Base-by-base conservation (phyloP, 2,888 invertebrate genomes). In the Cotesia congregata region DNA sequence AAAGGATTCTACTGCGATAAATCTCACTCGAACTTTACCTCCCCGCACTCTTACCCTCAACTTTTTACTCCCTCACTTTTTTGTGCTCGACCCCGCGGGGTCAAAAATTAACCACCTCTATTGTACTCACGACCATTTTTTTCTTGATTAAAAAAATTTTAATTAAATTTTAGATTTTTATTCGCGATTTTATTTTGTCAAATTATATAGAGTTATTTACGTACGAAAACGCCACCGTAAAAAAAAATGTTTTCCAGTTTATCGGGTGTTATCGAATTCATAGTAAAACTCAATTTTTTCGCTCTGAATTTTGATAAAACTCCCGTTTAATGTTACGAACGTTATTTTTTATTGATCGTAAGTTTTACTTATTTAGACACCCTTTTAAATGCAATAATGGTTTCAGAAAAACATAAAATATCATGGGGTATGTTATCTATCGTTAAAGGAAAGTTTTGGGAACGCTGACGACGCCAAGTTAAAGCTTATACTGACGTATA, bases 1-100 rank as follows among this genome's bases (percentile, higher is more conserved):
- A 84, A 85, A 83, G 82, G 81, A 74, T 78, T 50, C 71, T 76
- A 76, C 72, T 72, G 78, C 83, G 81, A 86, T 87, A 86, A 86
- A 87, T 87, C 86, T 86, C 71, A 41, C 40, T 17, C 41, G 50
- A 68, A 15, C 68, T 20, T 68, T 40, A 15, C n/a, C 5, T 50
- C 39, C 20, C 59, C 68, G 17, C 68, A 50, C 71, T 59, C 71
- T 38, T 7, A 60, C 71, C n/a, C 12, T 12, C 30, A 38, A 7
- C n/a, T n/a, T 41, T 12, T 59, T 59, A 12, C 15, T 20, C 12
- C 6, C 50, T 40, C 60, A 65, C 67, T 50, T 65, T n/a, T 15
- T 40, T 50, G 15, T 50, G n/a, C 71, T 72, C 38, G 39, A 12
- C 38, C 30, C 62, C 20, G 74, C 74, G 77, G 77, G 76, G 76